These are phyloP conservation scores for Chalcosyrphus nemorum DNA, from an alignment of 2,888 invertebrate genomes.

Conservation along the genomic window DNA sequence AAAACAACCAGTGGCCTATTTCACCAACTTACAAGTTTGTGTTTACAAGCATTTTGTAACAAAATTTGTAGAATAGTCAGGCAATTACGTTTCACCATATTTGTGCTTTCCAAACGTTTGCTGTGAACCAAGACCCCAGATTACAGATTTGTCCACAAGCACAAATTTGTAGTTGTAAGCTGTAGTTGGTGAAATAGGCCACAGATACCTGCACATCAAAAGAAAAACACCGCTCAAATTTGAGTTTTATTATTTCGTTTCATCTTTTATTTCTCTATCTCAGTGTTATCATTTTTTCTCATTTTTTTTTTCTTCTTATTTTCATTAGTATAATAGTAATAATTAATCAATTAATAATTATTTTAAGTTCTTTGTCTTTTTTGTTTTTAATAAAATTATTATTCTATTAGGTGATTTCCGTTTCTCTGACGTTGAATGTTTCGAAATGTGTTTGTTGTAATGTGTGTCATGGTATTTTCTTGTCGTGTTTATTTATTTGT, in stretches of 20 bases:
- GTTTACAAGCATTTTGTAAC: too few species aligned
- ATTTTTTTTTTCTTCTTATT: slow-evolving; percentile 52
- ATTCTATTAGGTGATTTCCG: slow-evolving; percentile 70
- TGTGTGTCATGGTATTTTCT: slow-evolving; percentile 5
- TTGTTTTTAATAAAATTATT: slow-evolving; percentile 61
- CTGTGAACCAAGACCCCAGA: too few species aligned
- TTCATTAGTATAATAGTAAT: slow-evolving; percentile 68
- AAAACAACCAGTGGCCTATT: too few species aligned
- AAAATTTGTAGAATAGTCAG: too few species aligned
- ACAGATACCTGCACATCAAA: background rate
- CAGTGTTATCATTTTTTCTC: slow-evolving; percentile 30
- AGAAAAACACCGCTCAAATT: slow-evolving; percentile 16
- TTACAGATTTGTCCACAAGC: too few species aligned
- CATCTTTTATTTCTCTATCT: slow-evolving; percentile 59
- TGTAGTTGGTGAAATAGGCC: too few species aligned
- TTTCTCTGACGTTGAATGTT: slow-evolving; percentile 42
- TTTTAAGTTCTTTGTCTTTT: slow-evolving; percentile 54
- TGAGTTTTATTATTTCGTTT: slow-evolving; percentile 71
- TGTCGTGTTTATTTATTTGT: background rate
- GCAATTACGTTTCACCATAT: too few species aligned
- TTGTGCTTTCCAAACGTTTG: too few species aligned
- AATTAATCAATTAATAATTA: slow-evolving; percentile 72
- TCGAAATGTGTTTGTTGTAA: slow-evolving; percentile 20
- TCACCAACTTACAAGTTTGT: too few species aligned
- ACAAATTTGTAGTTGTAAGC: too few species aligned